Evolutionary conservation across 2,113 vertebrate species (phyloP).

Genomic region (Diadophis punctatus): DNA sequence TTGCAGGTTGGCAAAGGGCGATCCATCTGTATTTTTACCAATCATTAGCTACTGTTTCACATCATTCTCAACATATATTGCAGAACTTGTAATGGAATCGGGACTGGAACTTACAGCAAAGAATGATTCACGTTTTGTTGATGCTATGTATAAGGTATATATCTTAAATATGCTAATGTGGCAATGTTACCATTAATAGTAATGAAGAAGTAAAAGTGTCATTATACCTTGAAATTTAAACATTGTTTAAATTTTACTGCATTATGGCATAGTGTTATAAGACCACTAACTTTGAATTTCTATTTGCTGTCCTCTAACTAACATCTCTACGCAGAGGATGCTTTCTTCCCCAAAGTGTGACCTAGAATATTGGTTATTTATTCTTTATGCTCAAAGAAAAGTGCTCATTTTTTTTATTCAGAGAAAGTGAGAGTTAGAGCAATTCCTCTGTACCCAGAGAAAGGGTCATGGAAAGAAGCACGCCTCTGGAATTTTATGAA

Average conservation of each 20-base stretch:
- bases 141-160: slow-evolving; percentile 89
- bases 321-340: not conserved
- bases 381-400: not conserved
- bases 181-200: not conserved
- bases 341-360: not conserved
- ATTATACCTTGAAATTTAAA: not conserved
- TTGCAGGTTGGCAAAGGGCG: slow-evolving; percentile 83
- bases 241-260: not conserved
- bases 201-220: not conserved
- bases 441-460: not conserved
- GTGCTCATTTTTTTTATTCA: not conserved
- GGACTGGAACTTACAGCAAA: slow-evolving; percentile 83
- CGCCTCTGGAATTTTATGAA: not conserved
- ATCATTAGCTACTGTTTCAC: slow-evolving; percentile 86
- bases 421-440: not conserved
- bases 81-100: slow-evolving; percentile 78
- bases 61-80: slow-evolving; percentile 81
- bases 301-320: not conserved
- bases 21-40: slow-evolving; percentile 82
- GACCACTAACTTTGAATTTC: not conserved
- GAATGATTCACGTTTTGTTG: slow-evolving; percentile 86
- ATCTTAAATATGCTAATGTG: not conserved
- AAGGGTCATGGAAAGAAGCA: not conserved
- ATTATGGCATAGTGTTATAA: not conserved
- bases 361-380: not conserved